A percentile compares a stretch with the other conserved stretches of the same genome.
Conservation (phyloP, 2,888 invertebrate species). For the Apamea epomidion region DNA sequence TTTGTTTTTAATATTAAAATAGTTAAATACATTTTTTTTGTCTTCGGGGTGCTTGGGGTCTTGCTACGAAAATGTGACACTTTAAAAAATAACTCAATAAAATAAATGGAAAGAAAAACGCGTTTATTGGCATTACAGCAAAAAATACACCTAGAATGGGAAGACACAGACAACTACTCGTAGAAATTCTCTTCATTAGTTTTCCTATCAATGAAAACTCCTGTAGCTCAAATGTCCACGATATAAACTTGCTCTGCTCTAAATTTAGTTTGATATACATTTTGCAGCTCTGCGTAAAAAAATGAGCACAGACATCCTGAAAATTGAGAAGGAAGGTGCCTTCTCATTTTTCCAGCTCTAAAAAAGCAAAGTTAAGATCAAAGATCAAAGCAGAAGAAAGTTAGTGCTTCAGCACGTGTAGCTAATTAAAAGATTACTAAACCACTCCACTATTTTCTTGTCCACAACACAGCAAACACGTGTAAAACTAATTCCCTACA, state of each 20-base stretch:
- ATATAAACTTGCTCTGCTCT: not conserved
- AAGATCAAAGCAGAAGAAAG: not conserved
- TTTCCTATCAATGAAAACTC: not conserved
- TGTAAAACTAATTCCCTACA: slow-evolving; percentile 16
- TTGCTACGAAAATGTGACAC: not conserved
- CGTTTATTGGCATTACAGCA: too few relatives aligned
- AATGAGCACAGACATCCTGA: not conserved
- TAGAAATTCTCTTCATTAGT: not conserved
- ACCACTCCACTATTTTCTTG: not conserved
- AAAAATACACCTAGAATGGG: too few relatives aligned
- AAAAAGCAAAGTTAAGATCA: not conserved
- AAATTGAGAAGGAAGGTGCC: not conserved
- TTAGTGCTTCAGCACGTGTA: not conserved
- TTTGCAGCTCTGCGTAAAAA: not conserved
- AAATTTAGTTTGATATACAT: not conserved
- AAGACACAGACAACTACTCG: not conserved
- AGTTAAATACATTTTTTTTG: too few relatives aligned
- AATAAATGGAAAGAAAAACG: too few relatives aligned
- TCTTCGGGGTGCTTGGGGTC: too few relatives aligned
- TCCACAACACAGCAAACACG: not conserved
- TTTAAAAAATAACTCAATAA: too few relatives aligned
- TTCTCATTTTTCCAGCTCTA: not conserved
- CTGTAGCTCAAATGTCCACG: not conserved
- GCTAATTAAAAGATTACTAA: slow-evolving; percentile 3
- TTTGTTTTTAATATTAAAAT: too few relatives aligned